Base-by-base conservation (phyloP, 2,797 vertebrate species). In the Alosa sapidissima region DNA sequence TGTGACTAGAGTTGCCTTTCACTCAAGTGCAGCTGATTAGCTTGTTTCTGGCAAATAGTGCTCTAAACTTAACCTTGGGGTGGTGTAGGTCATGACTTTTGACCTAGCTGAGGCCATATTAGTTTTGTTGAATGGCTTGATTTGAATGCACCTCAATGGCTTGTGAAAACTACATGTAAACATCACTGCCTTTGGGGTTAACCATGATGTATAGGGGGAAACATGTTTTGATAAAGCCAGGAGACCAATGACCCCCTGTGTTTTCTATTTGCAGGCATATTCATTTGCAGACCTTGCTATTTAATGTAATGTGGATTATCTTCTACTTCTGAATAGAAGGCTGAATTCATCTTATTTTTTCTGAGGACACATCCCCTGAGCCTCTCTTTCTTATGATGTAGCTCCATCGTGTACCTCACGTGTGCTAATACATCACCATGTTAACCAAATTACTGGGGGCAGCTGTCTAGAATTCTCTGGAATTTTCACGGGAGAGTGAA, bases 401-500 rank as follows among this genome's bases (percentile, higher is more conserved):
- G 41, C 72, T 21, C 41, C 16, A 78, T 14, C 19, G 4, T 60
- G 52, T 68, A 21, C 51, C 16, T 62, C 58, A 16, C 4, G 48
- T 16, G 72, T 41, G 16, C 41, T 47, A 45, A 24, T 33, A 45
- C 33, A 5, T 45, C 72, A 81, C 9, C 48, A 33, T 48, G 65
- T 81, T 7, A 65, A 33, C 5, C 28, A 24, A 72, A n/a, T 83
- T 49, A 49, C 48, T 24, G 68, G 41, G 28, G 13, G 19, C 24
- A 58, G 0, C 48, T 60, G 41, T 83, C 83, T 60, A 9, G 24
- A 78, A 52, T 83, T 86, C 84, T 83, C 33, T 82, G 72, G 41
- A 28, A 84, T 51, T 65, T 83, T 36, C 83, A 82, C 36, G 8
- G 24, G 33, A 81, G 86, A 87, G 83, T 78, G 83, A 81, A 45